Conservation (phyloP, 1,140 invertebrate species). For the Drosophila watanabei region DNA sequence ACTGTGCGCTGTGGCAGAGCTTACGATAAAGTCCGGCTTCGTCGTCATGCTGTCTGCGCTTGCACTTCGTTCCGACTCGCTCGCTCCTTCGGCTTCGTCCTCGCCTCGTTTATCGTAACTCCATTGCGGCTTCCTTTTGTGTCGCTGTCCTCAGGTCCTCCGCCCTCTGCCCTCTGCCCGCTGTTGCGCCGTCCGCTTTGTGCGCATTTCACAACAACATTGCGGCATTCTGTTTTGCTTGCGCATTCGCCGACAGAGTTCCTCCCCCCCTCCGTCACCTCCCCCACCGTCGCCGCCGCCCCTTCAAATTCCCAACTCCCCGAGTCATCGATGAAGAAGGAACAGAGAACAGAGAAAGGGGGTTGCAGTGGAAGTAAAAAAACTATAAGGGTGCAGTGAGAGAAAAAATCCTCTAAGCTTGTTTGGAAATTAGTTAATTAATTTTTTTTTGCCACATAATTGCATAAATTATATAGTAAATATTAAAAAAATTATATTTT, state of each 20-base stretch:
- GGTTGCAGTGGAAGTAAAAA: slow-evolving; percentile 21
- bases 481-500: not conserved
- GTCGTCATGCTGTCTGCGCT: slow-evolving; percentile 42
- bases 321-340: slow-evolving; percentile 26
- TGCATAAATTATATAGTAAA: not conserved
- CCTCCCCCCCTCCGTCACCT: not conserved
- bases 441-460: not conserved
- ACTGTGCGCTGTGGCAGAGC: slow-evolving; percentile 33
- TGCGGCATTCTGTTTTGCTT: slow-evolving; percentile 78
- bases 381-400: slow-evolving; percentile 3
- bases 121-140: slow-evolving; percentile 31
- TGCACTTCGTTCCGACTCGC: slow-evolving; percentile 3
- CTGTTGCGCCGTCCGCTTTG: slow-evolving; percentile 67
- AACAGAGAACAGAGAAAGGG: slow-evolving; percentile 17
- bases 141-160: slow-evolving; percentile 26
- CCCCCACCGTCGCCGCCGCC: not conserved
- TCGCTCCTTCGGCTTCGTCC: slow-evolving; percentile 9
- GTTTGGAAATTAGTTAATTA: no score
- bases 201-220: slow-evolving; percentile 77
- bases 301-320: slow-evolving; percentile 19
- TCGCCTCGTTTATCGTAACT: slow-evolving; percentile 62
- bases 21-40: slow-evolving; percentile 31
- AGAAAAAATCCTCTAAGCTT: no score
- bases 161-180: not conserved
- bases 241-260: slow-evolving; percentile 48